A percentile compares a stretch with the other conserved stretches of the same genome.
phyloP scores from a whole-genome alignment of 2,797 vertebrate species.

The Alcedo quadribrachys region DNA sequence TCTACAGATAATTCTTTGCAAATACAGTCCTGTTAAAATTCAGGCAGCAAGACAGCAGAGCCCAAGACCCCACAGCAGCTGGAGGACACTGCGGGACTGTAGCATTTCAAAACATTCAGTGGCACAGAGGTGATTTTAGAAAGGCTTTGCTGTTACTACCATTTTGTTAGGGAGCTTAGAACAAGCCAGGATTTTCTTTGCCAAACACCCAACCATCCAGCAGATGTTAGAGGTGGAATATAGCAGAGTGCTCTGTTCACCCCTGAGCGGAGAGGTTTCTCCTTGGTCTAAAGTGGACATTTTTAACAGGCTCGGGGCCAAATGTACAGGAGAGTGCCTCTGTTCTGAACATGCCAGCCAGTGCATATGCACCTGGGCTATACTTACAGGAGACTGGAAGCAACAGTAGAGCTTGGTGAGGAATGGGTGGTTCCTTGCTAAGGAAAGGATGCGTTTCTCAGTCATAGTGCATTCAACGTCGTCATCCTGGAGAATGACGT shows the following conservation, averaged over 20 bases:
- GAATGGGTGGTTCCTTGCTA: constrained; percentile 93
- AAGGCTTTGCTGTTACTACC: background rate
- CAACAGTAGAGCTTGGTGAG: constrained; percentile 97
- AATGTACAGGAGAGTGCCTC: background rate
- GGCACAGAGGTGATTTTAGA: background rate
- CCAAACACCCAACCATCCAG: background rate
- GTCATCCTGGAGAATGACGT: constrained; percentile 96
- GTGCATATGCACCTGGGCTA: background rate
- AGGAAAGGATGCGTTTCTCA: constrained; percentile 92
- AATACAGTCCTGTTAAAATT: background rate
- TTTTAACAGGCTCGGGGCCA: background rate
- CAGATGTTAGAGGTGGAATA: background rate
- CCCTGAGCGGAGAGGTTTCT: background rate
- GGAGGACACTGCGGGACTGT: background rate
- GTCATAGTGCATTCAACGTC: constrained; percentile 99
- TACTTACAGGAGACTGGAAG: constrained; percentile 92
- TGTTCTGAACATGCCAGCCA: background rate
- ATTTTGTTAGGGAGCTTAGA: background rate
- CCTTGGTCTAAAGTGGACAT: background rate
- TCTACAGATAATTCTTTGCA: background rate
- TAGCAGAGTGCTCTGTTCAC: background rate
- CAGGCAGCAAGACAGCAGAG: background rate
- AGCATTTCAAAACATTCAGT: background rate
- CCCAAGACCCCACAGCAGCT: background rate
- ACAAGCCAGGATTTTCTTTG: background rate